These are phyloP conservation scores for Petrosia ficiformis DNA, from an alignment of 37 sponge, comb jelly and placozoan species.

Conservation along the genomic window DNA sequence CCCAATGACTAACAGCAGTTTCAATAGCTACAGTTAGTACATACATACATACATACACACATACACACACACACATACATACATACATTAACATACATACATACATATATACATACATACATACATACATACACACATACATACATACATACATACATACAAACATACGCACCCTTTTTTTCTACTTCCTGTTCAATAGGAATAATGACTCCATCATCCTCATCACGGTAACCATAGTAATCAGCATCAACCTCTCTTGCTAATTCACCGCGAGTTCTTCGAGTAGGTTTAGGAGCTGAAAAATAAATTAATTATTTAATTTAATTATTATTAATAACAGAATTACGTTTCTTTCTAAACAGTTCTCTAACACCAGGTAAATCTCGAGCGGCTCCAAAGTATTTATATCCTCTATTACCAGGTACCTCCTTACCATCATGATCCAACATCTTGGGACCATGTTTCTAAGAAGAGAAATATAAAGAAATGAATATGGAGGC, in stretches of 20 bases:
- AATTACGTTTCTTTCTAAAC: constrained; percentile 82
- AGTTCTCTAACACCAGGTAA: constrained; percentile 97
- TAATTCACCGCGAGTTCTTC: constrained; percentile 84
- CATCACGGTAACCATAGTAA: constrained; percentile 98
- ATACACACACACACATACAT: too few species aligned
- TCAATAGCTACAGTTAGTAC: too few species aligned
- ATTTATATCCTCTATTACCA: constrained; percentile 94
- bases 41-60: constrained; percentile 27
- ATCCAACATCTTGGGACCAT: constrained; percentile 92
- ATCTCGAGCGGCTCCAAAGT: constrained; percentile 97
- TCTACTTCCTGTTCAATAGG: constrained; percentile 84
- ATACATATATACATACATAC: too few species aligned
- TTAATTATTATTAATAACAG: not conserved
- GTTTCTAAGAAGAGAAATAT: constrained; percentile 14
- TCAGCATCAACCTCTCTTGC: constrained; percentile 88
- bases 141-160: too few species aligned
- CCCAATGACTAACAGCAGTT: constrained; percentile 61
- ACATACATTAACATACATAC: too few species aligned
- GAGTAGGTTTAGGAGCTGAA: constrained; percentile 58
- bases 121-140: too few species aligned
- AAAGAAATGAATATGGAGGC: not conserved
- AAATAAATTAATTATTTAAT: not conserved
- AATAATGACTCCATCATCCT: constrained; percentile 92
- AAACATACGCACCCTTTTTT: constrained; percentile 44
- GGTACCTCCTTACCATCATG: constrained; percentile 95